These are phyloP conservation scores for Aricia agestis DNA, from an alignment of 1,140 invertebrate genomes.

Conservation along the genomic window DNA sequence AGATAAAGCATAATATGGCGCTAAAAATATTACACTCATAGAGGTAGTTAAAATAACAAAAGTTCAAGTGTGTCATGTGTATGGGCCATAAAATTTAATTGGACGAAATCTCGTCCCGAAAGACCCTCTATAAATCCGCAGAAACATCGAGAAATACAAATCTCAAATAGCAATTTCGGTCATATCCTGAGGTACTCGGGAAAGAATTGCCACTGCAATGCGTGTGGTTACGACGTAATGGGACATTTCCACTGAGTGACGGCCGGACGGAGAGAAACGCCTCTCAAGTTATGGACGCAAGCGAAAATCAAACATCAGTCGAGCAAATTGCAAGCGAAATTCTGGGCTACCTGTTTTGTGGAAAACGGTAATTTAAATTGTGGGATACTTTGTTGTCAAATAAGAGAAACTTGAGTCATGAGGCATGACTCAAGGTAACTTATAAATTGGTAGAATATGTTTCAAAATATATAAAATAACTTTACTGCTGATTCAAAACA, in stretches of 20 bases:
- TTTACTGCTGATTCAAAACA: no score
- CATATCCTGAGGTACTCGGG: conserved; percentile 54
- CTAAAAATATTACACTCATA: no score
- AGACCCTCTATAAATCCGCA: conserved; percentile 6
- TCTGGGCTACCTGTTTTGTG: not conserved
- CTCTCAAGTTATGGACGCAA: conserved; percentile 19
- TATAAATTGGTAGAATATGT: no score
- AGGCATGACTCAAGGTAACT: no score
- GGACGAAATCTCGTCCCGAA: conserved; percentile 16
- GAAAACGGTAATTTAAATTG: no score
- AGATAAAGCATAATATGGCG: no score
- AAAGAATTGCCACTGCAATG: conserved; percentile 58
- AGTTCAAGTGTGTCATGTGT: not conserved
- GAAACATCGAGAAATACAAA: conserved; percentile 17
- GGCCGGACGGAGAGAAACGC: conserved; percentile 44
- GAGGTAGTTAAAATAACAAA: not conserved
- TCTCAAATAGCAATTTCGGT: conserved; percentile 57
- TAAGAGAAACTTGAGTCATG: no score
- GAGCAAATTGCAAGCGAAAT: not conserved
- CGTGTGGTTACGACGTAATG: conserved; percentile 66
- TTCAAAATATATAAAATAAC: no score
- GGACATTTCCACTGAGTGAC: conserved; percentile 67
- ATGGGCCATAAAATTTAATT: conserved; percentile 13
- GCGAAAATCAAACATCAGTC: not conserved
- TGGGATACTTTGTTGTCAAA: no score